Base-by-base conservation (phyloP, 2,113 vertebrate species). In the Phyllostomus hastatus region DNA sequence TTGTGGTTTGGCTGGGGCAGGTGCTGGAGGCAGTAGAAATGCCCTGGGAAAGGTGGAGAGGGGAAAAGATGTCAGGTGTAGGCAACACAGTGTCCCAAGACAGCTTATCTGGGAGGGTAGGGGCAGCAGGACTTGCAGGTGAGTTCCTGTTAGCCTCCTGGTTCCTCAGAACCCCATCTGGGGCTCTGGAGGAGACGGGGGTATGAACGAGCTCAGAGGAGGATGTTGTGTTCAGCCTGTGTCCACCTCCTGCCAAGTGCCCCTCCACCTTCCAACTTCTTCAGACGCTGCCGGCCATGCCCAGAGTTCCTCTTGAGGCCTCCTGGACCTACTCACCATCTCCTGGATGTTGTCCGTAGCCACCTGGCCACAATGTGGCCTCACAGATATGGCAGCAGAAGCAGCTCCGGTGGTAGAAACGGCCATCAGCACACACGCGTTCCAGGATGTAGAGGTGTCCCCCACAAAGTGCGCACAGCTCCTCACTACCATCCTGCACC, bases 341-440 rank as follows among this genome's bases (percentile, higher is more conserved):
- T 38, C 93, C 95, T 83, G 98, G 97, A 67, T 99, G 38, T 46
- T 99, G 99, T 96, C 97, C 75, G 41, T 99, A 99, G 91, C 98
- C 98, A 0, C 99, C 99, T 78, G 99, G 98, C 95, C 99, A 98
- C 94, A 99, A 97, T 0, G 99, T 99, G 98, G 98, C 98, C 91
- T 98, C 94, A 52, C 99, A 99, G 54, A 0, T 88, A 35, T 96
- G 90, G 98, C 99, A 99, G 84, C 97, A 98, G 98, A 99, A 99
- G 98, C 99, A 99, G 97, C 98, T 97, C 4, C 99, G 99, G 96
- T 99, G 99, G 98, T 99, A 99, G 98, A 99, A 99, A 95, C 94
- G 98, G 90, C 99, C 99, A 54, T 99, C 98, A 0, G 99, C 99
- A 2, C 99, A 99, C 98, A 99, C 98, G n/a, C 99, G 98, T 97